These are phyloP conservation scores for Hippolais icterina DNA, from an alignment of 2,113 vertebrate genomes.

Conservation along the genomic window DNA sequence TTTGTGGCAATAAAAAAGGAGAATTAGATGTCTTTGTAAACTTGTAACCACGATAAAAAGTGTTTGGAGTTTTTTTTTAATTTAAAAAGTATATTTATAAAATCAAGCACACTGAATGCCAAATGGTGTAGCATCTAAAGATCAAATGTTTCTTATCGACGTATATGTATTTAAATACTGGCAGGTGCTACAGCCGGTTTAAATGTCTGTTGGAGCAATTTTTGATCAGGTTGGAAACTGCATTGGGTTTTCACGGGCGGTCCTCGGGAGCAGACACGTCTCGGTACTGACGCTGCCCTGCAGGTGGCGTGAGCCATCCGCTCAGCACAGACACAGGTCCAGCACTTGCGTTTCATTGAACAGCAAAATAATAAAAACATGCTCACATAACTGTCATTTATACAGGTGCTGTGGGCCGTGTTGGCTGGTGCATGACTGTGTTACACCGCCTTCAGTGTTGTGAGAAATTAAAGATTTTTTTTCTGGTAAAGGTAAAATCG, in stretches of 20 bases:
- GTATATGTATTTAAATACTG: background rate
- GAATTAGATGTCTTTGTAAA: background rate
- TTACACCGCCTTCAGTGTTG: background rate
- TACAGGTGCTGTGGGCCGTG: background rate
- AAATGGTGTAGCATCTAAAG: background rate
- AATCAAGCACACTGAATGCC: background rate
- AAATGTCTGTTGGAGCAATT: background rate
- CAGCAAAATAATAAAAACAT: background rate
- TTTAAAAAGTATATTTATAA: background rate
- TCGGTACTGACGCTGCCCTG: background rate
- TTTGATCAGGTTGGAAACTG: background rate
- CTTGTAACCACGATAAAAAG: background rate
- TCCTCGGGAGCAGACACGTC: rapidly evolving
- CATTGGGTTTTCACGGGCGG: rapidly evolving
- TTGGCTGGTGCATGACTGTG: background rate
- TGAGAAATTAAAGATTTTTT: background rate
- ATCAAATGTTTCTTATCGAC: background rate
- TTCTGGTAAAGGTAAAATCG: background rate
- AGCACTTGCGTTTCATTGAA: background rate
- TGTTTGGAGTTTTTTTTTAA: background rate
- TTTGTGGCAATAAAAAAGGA: background rate
- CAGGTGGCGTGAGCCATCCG: conserved; percentile 47
- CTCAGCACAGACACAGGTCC: background rate
- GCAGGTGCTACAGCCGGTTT: background rate
- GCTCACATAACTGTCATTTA: background rate